Conservation (phyloP, 2,888 invertebrate species). For the Sinotaia quadrata region DNA sequence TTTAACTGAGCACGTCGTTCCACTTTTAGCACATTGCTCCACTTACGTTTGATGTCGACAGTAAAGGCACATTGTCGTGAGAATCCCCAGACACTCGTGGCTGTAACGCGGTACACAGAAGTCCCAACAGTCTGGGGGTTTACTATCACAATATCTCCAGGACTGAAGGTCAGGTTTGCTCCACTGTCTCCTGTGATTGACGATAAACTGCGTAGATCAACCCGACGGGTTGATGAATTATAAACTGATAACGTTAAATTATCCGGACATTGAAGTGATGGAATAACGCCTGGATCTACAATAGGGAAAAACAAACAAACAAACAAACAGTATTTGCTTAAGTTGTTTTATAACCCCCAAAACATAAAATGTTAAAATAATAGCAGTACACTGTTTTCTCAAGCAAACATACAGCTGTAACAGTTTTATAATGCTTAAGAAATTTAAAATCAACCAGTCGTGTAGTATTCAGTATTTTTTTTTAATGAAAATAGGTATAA, state of each 20-base stretch:
- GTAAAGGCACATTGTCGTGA: conserved; percentile 19
- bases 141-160: background rate
- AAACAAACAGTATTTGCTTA: no score
- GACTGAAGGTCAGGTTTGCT: background rate
- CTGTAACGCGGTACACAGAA: conserved; percentile 1
- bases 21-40: background rate
- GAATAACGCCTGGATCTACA: background rate
- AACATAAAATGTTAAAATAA: no score
- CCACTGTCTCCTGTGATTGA: conserved; percentile 2
- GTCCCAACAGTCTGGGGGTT: background rate
- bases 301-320: no score
- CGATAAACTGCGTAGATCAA: no score
- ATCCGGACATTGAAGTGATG: background rate
- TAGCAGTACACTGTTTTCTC: no score
- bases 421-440: no score
- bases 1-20: no score
- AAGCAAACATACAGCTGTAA: no score
- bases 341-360: no score
- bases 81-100: conserved; percentile 16
- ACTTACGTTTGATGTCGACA: conserved; percentile 21
- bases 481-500: no score
- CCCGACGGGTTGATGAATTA: background rate
- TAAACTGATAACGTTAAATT: background rate
- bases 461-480: no score
- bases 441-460: no score